These are phyloP conservation scores for Acestrorhynchus altus DNA, from an alignment of 2,797 vertebrate species.

Conservation along the genomic window DNA sequence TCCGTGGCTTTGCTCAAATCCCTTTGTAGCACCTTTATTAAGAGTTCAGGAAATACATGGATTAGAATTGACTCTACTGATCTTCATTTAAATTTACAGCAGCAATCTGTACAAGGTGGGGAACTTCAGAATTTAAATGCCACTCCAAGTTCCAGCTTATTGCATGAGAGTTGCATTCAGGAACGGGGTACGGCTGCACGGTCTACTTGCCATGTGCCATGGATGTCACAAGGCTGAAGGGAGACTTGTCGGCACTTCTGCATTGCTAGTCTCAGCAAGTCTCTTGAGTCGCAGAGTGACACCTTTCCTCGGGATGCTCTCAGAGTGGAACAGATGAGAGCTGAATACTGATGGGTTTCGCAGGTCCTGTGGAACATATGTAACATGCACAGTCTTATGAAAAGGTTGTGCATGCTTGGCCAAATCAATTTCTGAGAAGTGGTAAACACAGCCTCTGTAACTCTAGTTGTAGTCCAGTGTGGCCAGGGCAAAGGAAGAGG, in stretches of 20 bases:
- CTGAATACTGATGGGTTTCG: neutral
- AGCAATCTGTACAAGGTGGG: neutral
- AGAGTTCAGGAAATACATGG: too few species aligned
- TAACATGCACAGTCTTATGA: too few species aligned
- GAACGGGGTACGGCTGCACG: neutral
- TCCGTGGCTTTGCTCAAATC: too few species aligned
- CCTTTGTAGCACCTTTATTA: too few species aligned
- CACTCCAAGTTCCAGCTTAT: neutral
- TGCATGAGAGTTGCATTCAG: neutral
- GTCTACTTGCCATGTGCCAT: neutral
- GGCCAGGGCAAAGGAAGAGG: too few species aligned
- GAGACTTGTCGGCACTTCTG: neutral
- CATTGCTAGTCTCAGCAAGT: neutral
- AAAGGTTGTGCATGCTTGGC: too few species aligned
- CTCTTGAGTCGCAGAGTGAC: neutral
- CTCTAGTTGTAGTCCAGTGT: too few species aligned
- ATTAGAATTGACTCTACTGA: too few species aligned
- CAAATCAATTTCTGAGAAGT: too few species aligned
- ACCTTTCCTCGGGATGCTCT: neutral
- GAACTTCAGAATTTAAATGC: neutral
- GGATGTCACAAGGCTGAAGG: neutral
- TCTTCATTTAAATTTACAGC: too few species aligned
- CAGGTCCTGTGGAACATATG: too few species aligned
- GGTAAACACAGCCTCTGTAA: too few species aligned
- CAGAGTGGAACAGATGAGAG: neutral